Evolutionary conservation across 2,113 vertebrate genomes (phyloP).

Genomic region (Mastomys natalensis): DNA sequence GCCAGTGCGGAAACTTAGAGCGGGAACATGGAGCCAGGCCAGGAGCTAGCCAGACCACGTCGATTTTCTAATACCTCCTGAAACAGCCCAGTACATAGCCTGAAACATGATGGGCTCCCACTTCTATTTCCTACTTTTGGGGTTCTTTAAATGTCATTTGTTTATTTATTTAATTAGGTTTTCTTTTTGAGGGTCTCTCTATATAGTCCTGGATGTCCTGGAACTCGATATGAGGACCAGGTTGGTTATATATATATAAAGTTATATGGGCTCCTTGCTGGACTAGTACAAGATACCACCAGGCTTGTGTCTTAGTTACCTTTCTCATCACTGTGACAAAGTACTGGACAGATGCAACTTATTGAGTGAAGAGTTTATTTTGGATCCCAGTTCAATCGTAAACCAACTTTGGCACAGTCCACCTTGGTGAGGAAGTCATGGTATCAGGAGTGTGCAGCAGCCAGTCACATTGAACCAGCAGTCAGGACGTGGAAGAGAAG

Average conservation of each 20-base stretch:
- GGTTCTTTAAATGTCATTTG: not conserved
- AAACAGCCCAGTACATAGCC: not conserved
- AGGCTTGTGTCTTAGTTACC: not conserved
- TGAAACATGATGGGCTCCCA: not conserved
- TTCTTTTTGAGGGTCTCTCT: not conserved
- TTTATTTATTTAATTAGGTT: not conserved
- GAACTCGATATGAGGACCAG: not conserved
- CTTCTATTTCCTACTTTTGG: not conserved
- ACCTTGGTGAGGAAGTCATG: not conserved
- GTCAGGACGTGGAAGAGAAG: not conserved
- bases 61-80: too few relatives aligned
- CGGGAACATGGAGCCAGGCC: too few relatives aligned
- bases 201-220: not conserved
- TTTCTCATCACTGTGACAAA: not conserved
- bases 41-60: too few relatives aligned
- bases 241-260: not conserved
- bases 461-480: not conserved
- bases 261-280: not conserved
- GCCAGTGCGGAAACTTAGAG: too few relatives aligned
- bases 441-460: not conserved
- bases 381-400: not conserved
- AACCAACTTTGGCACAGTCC: not conserved
- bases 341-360: not conserved
- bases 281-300: not conserved
- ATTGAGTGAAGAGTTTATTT: not conserved